A percentile compares a stretch with the other conserved stretches of the same genome.
Conservation (phyloP, 92 coral and sea anemone species). For the Phenganax marumi region DNA sequence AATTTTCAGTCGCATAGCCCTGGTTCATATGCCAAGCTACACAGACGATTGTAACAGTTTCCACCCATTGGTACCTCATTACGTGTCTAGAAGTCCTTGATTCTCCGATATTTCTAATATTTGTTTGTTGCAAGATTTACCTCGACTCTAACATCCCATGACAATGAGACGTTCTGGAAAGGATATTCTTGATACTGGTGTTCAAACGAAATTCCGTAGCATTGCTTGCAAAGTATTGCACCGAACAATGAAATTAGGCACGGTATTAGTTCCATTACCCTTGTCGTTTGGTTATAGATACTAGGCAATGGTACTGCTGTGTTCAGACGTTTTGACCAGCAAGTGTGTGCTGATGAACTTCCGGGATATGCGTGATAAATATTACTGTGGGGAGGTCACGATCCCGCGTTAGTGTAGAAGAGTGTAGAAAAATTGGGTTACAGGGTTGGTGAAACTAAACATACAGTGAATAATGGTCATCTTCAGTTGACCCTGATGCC, state of each 20-base stretch:
- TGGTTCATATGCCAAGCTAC: too few relatives aligned
- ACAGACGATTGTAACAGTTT: too few relatives aligned
- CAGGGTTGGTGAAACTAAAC: not conserved
- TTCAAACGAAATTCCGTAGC: not conserved
- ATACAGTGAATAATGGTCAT: too few relatives aligned
- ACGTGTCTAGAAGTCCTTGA: too few relatives aligned
- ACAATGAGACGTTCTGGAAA: slow-evolving; percentile 6
- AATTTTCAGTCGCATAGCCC: too few relatives aligned
- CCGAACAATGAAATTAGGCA: not conserved
- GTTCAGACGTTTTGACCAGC: too few relatives aligned
- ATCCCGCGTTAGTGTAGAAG: not conserved
- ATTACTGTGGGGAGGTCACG: not conserved
- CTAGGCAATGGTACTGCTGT: not conserved
- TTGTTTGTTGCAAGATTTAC: not conserved
- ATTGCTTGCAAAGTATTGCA: slow-evolving; percentile 1
- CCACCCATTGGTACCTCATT: too few relatives aligned
- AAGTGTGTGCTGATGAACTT: not conserved
- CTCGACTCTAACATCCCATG: slow-evolving; percentile 30
- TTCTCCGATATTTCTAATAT: too few relatives aligned
- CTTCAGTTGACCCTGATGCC: too few relatives aligned
- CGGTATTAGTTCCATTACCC: not conserved
- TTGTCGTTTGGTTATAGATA: not conserved
- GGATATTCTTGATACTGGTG: not conserved
- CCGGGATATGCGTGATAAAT: not conserved
- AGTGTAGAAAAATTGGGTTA: too few relatives aligned